These are phyloP conservation scores for Octopus sinensis DNA, from an alignment of 1,140 invertebrate genomes.

Conservation along the genomic window DNA sequence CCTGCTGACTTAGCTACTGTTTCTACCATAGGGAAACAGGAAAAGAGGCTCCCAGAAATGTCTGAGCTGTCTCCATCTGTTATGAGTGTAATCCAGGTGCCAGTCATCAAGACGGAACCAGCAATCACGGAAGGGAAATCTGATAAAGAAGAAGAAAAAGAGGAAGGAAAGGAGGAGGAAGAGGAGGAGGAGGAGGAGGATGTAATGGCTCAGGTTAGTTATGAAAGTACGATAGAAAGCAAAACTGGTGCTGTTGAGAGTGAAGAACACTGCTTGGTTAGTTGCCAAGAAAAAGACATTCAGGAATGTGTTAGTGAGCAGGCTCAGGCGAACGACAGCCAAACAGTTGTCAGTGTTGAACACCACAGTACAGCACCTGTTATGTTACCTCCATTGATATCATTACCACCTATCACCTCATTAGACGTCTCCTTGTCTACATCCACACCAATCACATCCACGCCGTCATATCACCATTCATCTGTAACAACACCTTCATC, in stretches of 20 bases:
- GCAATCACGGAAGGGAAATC: not conserved
- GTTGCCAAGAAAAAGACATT: not conserved
- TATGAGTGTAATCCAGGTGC: no score
- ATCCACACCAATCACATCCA: no score
- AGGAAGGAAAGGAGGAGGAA: constrained; percentile 7
- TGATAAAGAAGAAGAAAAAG: not conserved
- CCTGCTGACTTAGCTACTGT: not conserved
- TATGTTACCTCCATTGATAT: not conserved
- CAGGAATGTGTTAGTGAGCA: not conserved
- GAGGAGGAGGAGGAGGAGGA: not conserved
- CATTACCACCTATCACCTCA: not conserved
- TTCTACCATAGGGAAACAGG: no score
- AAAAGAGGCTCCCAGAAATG: no score
- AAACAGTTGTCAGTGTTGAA: not conserved
- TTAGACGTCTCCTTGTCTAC: no score
- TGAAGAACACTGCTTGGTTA: not conserved
- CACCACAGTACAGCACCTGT: not conserved
- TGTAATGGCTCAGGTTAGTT: not conserved
- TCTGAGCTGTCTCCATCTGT: no score
- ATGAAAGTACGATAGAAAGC: not conserved
- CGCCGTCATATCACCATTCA: no score
- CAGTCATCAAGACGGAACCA: not conserved
- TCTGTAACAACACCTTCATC: no score
- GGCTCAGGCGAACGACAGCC: not conserved
- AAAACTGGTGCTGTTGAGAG: constrained; percentile 12